Evolutionary conservation across 2,797 vertebrate genomes (phyloP).

Genomic region (Pangasius krempfi): DNA sequence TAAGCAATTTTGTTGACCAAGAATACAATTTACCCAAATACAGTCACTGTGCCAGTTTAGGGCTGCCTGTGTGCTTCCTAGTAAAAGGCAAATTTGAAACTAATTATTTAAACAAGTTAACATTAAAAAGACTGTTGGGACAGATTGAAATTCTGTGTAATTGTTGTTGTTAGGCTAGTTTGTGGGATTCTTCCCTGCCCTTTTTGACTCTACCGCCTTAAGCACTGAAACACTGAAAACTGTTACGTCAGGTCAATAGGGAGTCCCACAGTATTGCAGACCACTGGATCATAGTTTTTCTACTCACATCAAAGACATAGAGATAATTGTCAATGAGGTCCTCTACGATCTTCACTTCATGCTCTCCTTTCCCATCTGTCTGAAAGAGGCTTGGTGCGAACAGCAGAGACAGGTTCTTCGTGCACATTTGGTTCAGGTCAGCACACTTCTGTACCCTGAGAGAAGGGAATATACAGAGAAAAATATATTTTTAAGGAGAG

Average conservation of each 20-base stretch:
- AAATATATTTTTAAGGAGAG: background rate
- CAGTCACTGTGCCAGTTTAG: background rate
- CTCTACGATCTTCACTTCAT: constrained; percentile 93
- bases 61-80: background rate
- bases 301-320: constrained; percentile 87
- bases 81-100: background rate
- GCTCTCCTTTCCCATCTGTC: constrained; percentile 92
- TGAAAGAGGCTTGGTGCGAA: constrained; percentile 97
- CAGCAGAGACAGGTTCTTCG: constrained; percentile 92
- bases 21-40: background rate
- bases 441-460: constrained; percentile 94
- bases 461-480: background rate
- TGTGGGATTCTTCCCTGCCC: background rate
- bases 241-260: background rate
- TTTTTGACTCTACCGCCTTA: background rate
- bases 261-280: background rate
- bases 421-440: constrained; percentile 95
- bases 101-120: background rate
- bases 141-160: background rate
- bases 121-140: background rate
- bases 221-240: background rate
- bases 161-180: background rate
- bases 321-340: constrained; percentile 94
- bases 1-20: background rate
- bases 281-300: background rate